Evolutionary conservation across 2,113 vertebrate genomes (phyloP).

Genomic region (cattle (Bos taurus)): DNA sequence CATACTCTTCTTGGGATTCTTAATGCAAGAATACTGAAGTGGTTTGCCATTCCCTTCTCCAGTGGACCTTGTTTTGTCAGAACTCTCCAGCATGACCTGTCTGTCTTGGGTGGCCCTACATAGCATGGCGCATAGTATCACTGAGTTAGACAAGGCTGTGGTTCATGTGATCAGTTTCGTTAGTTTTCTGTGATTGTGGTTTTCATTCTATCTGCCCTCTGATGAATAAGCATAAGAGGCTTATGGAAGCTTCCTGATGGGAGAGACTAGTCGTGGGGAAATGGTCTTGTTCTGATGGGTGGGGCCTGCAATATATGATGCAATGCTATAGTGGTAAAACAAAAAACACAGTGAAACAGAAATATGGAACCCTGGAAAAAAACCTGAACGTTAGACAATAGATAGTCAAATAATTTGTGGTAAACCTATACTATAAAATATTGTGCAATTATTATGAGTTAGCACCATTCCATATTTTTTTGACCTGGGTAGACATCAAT

Average conservation of each 20-base stretch:
- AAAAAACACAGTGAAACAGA: background rate
- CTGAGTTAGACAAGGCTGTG: background rate
- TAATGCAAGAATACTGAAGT: background rate
- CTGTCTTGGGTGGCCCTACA: background rate
- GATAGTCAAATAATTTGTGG: background rate
- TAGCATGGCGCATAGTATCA: rapidly evolving
- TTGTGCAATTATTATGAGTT: background rate
- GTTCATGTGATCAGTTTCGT: background rate
- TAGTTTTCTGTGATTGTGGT: background rate
- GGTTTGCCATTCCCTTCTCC: background rate
- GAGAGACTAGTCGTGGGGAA: background rate
- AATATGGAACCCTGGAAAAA: background rate
- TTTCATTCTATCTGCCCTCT: background rate
- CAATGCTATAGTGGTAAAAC: background rate
- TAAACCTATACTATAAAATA: background rate
- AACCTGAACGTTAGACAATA: background rate
- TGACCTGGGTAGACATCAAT: background rate
- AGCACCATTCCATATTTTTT: background rate
- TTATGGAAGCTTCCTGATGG: background rate
- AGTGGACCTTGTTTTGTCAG: background rate
- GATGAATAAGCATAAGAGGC: background rate
- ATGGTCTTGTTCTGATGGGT: background rate
- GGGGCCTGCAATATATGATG: background rate
- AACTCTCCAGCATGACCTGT: background rate
- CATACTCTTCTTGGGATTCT: background rate